Conservation (phyloP, 2,888 invertebrate species). For the Caenorhabditis sp. region DNA sequence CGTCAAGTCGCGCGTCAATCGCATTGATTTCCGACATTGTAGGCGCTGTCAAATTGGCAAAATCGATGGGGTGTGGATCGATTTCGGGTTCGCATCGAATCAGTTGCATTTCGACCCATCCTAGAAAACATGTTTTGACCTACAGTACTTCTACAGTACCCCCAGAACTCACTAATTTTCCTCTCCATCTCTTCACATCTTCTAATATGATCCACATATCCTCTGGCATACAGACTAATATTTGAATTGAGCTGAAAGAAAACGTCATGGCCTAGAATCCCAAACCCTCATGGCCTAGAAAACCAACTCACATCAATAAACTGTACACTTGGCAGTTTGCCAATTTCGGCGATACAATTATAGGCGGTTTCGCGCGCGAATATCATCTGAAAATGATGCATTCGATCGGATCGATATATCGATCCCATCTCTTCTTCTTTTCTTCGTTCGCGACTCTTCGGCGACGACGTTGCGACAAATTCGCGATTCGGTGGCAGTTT, state of each 20-base stretch:
- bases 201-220: constrained; percentile 95
- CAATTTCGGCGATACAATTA: constrained; percentile 60
- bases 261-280: too few species aligned
- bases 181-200: constrained; percentile 91
- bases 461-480: neutral
- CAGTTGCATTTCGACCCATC: constrained; percentile 92
- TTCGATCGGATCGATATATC: constrained; percentile 49
- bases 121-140: too few species aligned
- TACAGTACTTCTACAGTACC: too few species aligned
- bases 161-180: constrained; percentile 65
- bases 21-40: constrained; percentile 97
- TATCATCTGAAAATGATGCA: constrained; percentile 61
- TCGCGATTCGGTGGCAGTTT: neutral
- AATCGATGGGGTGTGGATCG: constrained; percentile 78
- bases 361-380: constrained; percentile 61
- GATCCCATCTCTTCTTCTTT: constrained; percentile 6
- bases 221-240: constrained; percentile 94
- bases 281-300: too few species aligned
- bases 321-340: constrained; percentile 55
- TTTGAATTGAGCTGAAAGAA: constrained; percentile 88
- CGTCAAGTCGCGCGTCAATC: constrained; percentile 79
- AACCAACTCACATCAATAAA: constrained; percentile 65
- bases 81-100: constrained; percentile 93
- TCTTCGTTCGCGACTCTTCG: neutral
- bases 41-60: constrained; percentile 81